Evolutionary conservation across 2,113 vertebrate species (phyloP).

Genomic region (Cyprinodon brontotheroides): DNA sequence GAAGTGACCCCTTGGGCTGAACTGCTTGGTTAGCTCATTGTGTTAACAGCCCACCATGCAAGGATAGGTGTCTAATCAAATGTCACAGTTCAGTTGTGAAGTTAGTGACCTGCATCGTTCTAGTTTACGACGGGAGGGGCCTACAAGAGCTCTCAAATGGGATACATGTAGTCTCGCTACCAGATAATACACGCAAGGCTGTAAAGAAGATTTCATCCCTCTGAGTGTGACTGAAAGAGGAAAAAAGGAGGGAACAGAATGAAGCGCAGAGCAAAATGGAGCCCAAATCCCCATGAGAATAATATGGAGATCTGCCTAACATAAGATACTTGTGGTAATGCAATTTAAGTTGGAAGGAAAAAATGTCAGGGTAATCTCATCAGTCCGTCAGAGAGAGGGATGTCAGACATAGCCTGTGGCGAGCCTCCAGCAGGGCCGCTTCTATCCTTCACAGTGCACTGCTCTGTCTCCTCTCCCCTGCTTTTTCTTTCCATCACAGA

Average conservation of each 20-base stretch:
- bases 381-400: slow-evolving; percentile 76
- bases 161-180: slow-evolving; percentile 35
- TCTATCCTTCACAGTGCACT: slow-evolving; percentile 43
- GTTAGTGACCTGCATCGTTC: slow-evolving; percentile 49
- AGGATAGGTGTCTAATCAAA: slow-evolving; percentile 67
- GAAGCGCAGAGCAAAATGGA: slow-evolving; percentile 62
- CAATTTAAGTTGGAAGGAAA: slow-evolving; percentile 77
- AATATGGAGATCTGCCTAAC: slow-evolving; percentile 76
- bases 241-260: slow-evolving; percentile 50
- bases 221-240: slow-evolving; percentile 31
- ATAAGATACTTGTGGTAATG: slow-evolving; percentile 77
- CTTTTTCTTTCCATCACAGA: slow-evolving; percentile 27
- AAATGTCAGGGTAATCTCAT: slow-evolving; percentile 79
- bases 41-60: slow-evolving; percentile 48
- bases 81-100: slow-evolving; percentile 51
- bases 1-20: slow-evolving; percentile 50
- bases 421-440: slow-evolving; percentile 70
- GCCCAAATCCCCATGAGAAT: slow-evolving; percentile 67
- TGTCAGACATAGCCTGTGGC: slow-evolving; percentile 79
- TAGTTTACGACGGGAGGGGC: slow-evolving; percentile 23
- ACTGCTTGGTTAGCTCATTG: slow-evolving; percentile 52
- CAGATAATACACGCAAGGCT: slow-evolving; percentile 59
- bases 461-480: slow-evolving; percentile 36
- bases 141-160: slow-evolving; percentile 42
- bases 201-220: slow-evolving; percentile 68